Percentiles rank a stretch among this genome's conserved stretches.
phyloP scores from a whole-genome alignment of 2,113 vertebrate genomes.

The Cygnus buccinator region DNA sequence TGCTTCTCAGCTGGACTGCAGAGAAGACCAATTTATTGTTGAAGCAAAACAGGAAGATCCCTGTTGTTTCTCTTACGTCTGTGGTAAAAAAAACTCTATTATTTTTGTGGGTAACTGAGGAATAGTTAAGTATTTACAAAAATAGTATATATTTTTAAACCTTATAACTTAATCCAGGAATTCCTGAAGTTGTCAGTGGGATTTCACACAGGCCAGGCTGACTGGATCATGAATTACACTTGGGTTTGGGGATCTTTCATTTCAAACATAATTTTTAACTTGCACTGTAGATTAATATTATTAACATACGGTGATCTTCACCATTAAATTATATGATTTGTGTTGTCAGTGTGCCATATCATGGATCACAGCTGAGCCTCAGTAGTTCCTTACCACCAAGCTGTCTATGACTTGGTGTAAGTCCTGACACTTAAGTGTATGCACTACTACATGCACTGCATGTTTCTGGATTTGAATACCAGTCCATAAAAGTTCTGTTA shows the following conservation, averaged over 20 bases:
- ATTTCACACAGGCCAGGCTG: background rate
- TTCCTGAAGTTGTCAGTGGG: background rate
- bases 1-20: slow-evolving; percentile 81
- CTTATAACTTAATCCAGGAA: background rate
- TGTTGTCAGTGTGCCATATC: background rate
- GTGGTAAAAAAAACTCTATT: slow-evolving; percentile 79
- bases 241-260: background rate
- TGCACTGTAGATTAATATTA: background rate
- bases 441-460: background rate
- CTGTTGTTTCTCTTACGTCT: slow-evolving; percentile 93
- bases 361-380: background rate
- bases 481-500: background rate
- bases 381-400: background rate
- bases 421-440: background rate
- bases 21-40: slow-evolving; percentile 93
- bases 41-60: slow-evolving; percentile 86
- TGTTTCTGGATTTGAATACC: background rate
- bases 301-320: background rate
- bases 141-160: background rate
- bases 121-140: background rate
- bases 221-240: background rate
- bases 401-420: background rate
- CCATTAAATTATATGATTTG: background rate
- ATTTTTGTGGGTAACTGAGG: background rate
- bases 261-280: background rate